phyloP scores from a whole-genome alignment of 2,113 vertebrate species.

The Alosa alosa region DNA sequence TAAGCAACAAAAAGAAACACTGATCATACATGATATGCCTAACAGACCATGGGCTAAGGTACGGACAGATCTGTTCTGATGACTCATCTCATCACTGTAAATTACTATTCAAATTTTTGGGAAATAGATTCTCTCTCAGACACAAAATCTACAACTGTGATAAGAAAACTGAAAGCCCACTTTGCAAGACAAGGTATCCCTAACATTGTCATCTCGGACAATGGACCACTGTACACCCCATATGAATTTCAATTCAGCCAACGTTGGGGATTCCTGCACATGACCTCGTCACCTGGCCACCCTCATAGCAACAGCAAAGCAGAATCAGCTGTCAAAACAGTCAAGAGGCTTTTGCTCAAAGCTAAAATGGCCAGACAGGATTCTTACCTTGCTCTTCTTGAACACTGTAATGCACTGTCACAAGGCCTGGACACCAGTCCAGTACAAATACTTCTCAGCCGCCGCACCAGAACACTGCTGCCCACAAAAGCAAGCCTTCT shows the following conservation, averaged over 20 bases:
- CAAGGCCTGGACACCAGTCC: slow-evolving; percentile 23
- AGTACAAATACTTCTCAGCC: slow-evolving; percentile 32
- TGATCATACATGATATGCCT: neutral
- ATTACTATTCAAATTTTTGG: slow-evolving; percentile 45
- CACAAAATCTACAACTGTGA: slow-evolving; percentile 17
- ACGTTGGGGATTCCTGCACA: slow-evolving; percentile 32
- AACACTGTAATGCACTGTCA: slow-evolving; percentile 22
- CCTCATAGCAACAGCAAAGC: slow-evolving; percentile 3
- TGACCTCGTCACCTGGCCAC: slow-evolving; percentile 20
- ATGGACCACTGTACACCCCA: slow-evolving; percentile 31
- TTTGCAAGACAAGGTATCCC: slow-evolving; percentile 34
- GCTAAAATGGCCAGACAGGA: slow-evolving; percentile 22
- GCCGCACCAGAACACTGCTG: slow-evolving; percentile 20
- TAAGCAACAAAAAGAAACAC: neutral
- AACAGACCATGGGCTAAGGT: slow-evolving; percentile 39
- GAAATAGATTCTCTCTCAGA: slow-evolving; percentile 36
- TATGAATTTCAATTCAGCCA: slow-evolving; percentile 20
- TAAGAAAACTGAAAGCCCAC: slow-evolving; percentile 34
- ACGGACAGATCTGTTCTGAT: slow-evolving; percentile 32
- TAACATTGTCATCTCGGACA: slow-evolving; percentile 22
- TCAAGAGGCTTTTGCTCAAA: slow-evolving; percentile 22
- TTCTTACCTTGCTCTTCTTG: slow-evolving; percentile 19
- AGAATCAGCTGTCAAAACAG: neutral
- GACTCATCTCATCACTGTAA: slow-evolving; percentile 29
- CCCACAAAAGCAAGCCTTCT: slow-evolving; percentile 20